Conservation (phyloP, 2,888 invertebrate species). For the Boloria selene region DNA sequence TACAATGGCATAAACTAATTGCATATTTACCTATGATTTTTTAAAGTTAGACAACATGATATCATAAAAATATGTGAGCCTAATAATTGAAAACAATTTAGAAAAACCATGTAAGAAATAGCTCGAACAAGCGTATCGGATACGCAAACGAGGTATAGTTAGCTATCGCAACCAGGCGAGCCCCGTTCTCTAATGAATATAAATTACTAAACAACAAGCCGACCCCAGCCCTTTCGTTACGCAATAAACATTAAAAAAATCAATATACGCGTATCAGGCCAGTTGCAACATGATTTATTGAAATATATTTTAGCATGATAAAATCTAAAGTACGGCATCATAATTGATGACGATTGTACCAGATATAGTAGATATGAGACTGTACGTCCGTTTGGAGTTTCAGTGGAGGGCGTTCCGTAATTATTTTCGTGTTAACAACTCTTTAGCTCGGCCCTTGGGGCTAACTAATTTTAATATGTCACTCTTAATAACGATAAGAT, state of each 20-base stretch:
- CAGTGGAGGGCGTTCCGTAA: constrained; percentile 53
- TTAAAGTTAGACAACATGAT: too few species aligned
- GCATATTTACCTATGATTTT: too few species aligned
- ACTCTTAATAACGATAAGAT: constrained; percentile 68
- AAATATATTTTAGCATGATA: constrained; percentile 78
- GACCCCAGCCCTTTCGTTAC: constrained; percentile 65
- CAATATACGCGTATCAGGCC: constrained; percentile 72
- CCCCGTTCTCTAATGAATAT: constrained; percentile 69
- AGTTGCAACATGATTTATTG: constrained; percentile 76
- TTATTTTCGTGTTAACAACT: constrained; percentile 79
- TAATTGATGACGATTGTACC: constrained; percentile 76
- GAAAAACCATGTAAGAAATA: constrained; percentile 15
- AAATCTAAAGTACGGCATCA: constrained; percentile 74
- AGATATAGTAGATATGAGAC: constrained; percentile 43
- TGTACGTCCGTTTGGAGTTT: constrained; percentile 30
- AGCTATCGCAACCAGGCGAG: constrained; percentile 39
- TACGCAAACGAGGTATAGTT: constrained; percentile 32
- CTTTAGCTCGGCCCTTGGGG: constrained; percentile 57
- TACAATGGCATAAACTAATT: too few species aligned
- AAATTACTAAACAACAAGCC: constrained; percentile 69
- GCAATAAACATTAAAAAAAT: constrained; percentile 76
- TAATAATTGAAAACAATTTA: constrained; percentile 14
- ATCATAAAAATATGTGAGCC: neutral
- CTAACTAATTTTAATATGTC: constrained; percentile 70
- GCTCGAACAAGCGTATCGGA: constrained; percentile 21